phyloP scores from a whole-genome alignment of 2,797 vertebrate species.

The Tauraco hartlaubi region DNA sequence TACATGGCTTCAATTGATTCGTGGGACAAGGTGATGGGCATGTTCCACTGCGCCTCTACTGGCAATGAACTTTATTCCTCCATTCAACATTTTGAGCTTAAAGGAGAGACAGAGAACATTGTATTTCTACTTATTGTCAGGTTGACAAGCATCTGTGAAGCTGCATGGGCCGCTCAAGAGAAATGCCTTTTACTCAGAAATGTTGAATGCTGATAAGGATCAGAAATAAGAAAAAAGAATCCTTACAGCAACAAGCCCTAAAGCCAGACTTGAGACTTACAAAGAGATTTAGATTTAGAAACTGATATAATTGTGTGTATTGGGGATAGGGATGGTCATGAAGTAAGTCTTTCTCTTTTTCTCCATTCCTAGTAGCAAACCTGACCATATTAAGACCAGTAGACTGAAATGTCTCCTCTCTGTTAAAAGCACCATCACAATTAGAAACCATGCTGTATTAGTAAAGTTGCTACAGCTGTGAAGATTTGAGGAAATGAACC shows the following conservation, averaged over 20 bases:
- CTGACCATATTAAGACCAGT: background rate
- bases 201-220: background rate
- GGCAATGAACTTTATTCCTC: background rate
- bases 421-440: background rate
- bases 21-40: background rate
- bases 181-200: background rate
- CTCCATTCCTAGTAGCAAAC: background rate
- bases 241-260: background rate
- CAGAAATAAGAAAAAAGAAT: background rate
- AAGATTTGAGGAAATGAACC: background rate
- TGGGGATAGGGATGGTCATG: background rate
- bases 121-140: background rate
- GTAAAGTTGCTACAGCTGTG: background rate
- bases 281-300: background rate
- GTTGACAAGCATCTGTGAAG: background rate
- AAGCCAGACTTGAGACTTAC: background rate
- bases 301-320: background rate
- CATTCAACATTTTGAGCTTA: background rate
- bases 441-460: background rate
- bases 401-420: background rate
- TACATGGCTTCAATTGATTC: background rate
- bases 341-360: background rate
- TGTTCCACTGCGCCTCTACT: background rate
- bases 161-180: background rate
- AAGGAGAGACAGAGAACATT: background rate